phyloP scores from a whole-genome alignment of 2,888 invertebrate genomes.

The Pseudeuparius sepicola region DNA sequence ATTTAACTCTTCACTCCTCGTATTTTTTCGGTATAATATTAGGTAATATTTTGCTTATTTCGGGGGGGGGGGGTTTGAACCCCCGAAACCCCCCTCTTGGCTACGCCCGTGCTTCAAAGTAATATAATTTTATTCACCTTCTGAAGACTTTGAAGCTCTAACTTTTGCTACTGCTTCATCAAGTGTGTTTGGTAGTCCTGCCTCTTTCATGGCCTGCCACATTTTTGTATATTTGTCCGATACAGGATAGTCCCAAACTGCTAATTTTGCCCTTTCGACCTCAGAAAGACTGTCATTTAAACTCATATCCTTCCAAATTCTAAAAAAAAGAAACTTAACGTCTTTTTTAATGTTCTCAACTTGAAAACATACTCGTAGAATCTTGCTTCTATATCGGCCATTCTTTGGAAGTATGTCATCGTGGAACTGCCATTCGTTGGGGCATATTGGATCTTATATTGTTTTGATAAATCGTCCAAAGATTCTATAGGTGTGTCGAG shows the following conservation, averaged over 20 bases:
- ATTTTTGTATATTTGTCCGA: slow-evolving; percentile 98
- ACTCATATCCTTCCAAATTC: slow-evolving; percentile 98
- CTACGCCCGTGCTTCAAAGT: too few relatives aligned
- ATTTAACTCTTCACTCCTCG: too few relatives aligned
- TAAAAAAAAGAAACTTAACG: slow-evolving; percentile 39
- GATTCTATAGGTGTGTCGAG: slow-evolving; percentile 89
- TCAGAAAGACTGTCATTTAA: slow-evolving; percentile 86
- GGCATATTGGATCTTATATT: slow-evolving; percentile 90
- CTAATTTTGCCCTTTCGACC: slow-evolving; percentile 83
- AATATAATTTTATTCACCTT: too few relatives aligned
- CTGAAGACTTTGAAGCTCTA: slow-evolving; percentile 53
- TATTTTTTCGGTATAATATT: too few relatives aligned
- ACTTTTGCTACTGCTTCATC: slow-evolving; percentile 74
- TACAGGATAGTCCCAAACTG: slow-evolving; percentile 98
- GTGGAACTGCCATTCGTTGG: slow-evolving; percentile 80
- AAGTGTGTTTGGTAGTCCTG: slow-evolving; percentile 67
- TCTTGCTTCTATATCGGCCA: slow-evolving; percentile 88
- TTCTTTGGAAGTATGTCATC: slow-evolving; percentile 89
- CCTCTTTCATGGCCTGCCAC: slow-evolving; percentile 90
- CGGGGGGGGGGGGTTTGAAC: too few relatives aligned
- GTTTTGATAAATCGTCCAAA: slow-evolving; percentile 84
- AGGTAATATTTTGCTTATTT: too few relatives aligned
- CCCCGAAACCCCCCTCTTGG: too few relatives aligned
- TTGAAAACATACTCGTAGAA: slow-evolving; percentile 77
- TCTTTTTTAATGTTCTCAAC: too few relatives aligned